Evolutionary conservation across 1,140 invertebrate species (phyloP).

Genomic region (Zaprionus lachaisei): DNA sequence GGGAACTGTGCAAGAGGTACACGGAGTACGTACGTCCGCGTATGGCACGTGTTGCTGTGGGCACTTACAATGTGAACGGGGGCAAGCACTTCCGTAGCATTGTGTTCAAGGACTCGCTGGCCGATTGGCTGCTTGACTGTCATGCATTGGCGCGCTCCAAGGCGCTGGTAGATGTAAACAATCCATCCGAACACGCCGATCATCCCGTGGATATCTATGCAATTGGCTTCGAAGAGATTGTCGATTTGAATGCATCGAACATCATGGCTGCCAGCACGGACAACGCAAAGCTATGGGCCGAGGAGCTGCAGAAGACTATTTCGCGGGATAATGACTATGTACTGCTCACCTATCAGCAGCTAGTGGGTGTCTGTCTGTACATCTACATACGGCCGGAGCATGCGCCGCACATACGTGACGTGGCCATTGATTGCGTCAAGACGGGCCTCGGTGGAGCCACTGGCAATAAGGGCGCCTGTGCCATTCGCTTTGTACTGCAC

Average conservation of each 20-base stretch:
- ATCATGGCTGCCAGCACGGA: constrained; percentile 98
- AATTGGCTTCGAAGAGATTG: constrained; percentile 99
- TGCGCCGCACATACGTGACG: constrained; percentile 94
- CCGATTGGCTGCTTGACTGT: constrained; percentile 97
- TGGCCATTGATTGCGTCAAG: constrained; percentile 97
- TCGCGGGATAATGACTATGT: constrained; percentile 95
- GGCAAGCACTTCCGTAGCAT: constrained; percentile 99
- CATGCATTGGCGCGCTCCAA: constrained; percentile 83
- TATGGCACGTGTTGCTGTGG: constrained; percentile 92
- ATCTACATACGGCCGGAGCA: constrained; percentile 96
- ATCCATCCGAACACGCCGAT: constrained; percentile 84
- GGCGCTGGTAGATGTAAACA: constrained; percentile 85
- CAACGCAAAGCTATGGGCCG: constrained; percentile 98
- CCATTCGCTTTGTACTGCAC: constrained; percentile 95
- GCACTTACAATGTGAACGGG: constrained; percentile 99
- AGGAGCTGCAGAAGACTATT: constrained; percentile 96
- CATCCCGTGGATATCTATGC: constrained; percentile 96
- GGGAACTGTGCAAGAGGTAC: constrained; percentile 93
- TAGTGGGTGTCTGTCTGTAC: constrained; percentile 99
- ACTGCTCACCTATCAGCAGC: constrained; percentile 96
- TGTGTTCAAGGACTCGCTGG: constrained; percentile 97
- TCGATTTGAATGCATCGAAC: constrained; percentile 99
- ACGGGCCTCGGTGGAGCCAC: constrained; percentile 98
- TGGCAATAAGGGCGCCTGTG: constrained; percentile 98
- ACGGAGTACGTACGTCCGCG: constrained; percentile 92